Base-by-base conservation (phyloP, 2,888 invertebrate species). In the Noctua janthina region DNA sequence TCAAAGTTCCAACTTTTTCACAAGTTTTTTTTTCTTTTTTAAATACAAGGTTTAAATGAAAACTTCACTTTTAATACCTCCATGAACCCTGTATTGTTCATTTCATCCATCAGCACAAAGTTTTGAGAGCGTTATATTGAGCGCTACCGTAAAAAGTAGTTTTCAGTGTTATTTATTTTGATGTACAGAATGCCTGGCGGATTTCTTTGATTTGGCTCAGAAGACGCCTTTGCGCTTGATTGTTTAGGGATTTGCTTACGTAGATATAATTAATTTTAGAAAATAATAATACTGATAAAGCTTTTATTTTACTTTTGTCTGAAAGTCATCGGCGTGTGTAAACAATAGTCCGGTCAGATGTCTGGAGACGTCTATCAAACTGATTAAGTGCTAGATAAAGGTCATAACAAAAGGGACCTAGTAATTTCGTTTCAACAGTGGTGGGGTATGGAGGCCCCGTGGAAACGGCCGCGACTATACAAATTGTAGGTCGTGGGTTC, bases 271-370 rank as follows among this genome's bases (percentile, higher is more conserved):
- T 17, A 35, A 20, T 64, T 64, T 64, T 35, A 10, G 35, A 64
- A 35, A 17, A 20, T 62, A 29, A 35, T n/a, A 29, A 59, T n/a
- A 8, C 20, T 46, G 20, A 35, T 15, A 29, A 64, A 73, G 11
- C 17, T 62, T 29, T 64, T 64, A 10, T 20, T 64, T 64, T 29
- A 13, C 6, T 73, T 56, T 54, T 46, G 11, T 43, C 43, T 56
- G 7, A 56, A 46, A 56, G 15, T 35, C n/a, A 49, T 35, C 29
- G 17, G 75, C 13, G 35, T n/a, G 59, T 17, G 23, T 35, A 17
- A 59, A 76, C 43, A 76, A 75, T 59, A n/a, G 29, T 43, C 15
- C 15, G 29, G 66, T 66, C 20, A 23, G 68, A 70, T 68, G 11
- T 73, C 29, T 29, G 13, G 29, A 67, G 23, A 49, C 49, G 35